Evolutionary conservation across 2,797 vertebrate species (phyloP).

Genomic region (Hylomyscus alleni): DNA sequence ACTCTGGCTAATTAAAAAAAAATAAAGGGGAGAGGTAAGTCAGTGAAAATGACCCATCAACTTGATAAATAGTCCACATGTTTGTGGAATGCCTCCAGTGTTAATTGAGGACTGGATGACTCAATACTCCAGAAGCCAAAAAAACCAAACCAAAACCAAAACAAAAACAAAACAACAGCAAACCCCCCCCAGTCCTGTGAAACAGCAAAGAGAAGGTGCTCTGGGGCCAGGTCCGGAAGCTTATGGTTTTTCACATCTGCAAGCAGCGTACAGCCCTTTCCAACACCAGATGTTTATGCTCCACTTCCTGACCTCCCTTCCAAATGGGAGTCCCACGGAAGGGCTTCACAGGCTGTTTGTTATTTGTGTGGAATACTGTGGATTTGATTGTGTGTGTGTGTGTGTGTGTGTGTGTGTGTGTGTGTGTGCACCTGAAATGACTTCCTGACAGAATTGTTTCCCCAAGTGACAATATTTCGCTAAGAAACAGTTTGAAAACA

Average conservation of each 20-base stretch:
- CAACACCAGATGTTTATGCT: constrained; percentile 82
- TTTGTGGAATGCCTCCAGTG: constrained; percentile 69
- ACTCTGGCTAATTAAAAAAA: constrained; percentile 60
- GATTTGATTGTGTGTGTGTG: constrained; percentile 52
- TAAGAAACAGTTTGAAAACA: constrained; percentile 73
- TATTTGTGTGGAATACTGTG: constrained; percentile 79
- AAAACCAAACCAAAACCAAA: too few relatives aligned
- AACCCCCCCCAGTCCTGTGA: constrained; percentile 24
- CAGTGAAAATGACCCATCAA: constrained; percentile 70
- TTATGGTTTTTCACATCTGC: constrained; percentile 67
- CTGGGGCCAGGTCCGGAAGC: constrained; percentile 21
- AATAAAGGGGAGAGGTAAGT: constrained; percentile 43
- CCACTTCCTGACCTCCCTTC: constrained; percentile 81
- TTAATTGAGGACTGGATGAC: constrained; percentile 72
- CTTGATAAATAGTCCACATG: constrained; percentile 64
- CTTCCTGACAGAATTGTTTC: constrained; percentile 77
- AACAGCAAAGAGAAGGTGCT: constrained; percentile 62
- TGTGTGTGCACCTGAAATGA: constrained; percentile 77
- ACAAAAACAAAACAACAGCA: neutral
- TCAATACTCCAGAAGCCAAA: constrained; percentile 56
- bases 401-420: neutral
- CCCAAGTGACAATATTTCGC: constrained; percentile 78
- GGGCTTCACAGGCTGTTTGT: constrained; percentile 73
- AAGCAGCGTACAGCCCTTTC: constrained; percentile 60
- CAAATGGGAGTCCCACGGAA: constrained; percentile 80